phyloP scores from a whole-genome alignment of 2,113 vertebrate genomes.

The Hystrix brachyura region DNA sequence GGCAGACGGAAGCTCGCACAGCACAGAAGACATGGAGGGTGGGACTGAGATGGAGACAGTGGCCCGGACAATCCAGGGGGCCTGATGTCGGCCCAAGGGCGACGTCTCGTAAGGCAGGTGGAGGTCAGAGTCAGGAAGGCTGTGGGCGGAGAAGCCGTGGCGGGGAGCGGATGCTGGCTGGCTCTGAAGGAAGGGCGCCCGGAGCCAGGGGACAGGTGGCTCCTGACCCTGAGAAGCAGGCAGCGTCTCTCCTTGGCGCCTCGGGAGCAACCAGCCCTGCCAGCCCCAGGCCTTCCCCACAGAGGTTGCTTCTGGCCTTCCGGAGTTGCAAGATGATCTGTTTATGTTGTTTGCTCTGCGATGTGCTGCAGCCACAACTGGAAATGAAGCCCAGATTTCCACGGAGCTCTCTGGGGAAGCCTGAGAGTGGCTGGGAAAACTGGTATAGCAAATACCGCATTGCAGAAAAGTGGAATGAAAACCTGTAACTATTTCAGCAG shows the following conservation, averaged over 20 bases:
- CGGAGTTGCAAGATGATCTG: accelerated
- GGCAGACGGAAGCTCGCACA: accelerated
- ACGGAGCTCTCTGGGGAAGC: accelerated
- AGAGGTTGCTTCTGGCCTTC: not conserved
- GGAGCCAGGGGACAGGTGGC: not conserved
- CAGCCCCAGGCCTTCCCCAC: accelerated
- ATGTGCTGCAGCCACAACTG: accelerated
- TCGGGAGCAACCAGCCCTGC: no score
- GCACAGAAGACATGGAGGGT: accelerated
- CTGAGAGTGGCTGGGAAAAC: not conserved
- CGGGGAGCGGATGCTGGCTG: not conserved
- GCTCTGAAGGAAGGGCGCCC: not conserved
- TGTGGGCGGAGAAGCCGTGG: not conserved
- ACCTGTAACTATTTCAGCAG: not conserved
- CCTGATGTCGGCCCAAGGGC: not conserved
- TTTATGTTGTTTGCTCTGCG: no score
- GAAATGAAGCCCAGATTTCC: not conserved
- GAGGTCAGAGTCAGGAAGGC: not conserved
- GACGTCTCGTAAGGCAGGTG: not conserved
- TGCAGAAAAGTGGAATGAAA: not conserved
- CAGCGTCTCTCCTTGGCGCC: accelerated
- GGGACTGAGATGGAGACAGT: not conserved
- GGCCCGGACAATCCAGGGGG: no score
- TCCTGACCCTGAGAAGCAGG: not conserved
- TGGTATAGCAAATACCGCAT: accelerated